Evolutionary conservation across 2,113 vertebrate genomes (phyloP).

Genomic region (Casuarius casuarius): DNA sequence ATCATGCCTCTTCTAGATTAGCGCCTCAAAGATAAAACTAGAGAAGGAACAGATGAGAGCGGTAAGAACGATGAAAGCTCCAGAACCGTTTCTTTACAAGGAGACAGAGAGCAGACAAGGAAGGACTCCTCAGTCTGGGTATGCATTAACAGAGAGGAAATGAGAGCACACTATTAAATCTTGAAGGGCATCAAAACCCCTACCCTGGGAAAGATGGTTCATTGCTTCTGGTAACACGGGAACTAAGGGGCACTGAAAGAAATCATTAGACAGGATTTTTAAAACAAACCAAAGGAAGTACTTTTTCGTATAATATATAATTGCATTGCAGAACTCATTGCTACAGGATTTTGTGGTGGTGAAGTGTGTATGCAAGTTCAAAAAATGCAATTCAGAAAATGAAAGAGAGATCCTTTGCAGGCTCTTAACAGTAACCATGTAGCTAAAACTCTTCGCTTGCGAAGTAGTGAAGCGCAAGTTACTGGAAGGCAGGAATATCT

Average conservation of each 20-base stretch:
- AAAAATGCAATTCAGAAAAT: background rate
- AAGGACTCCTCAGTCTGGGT: background rate
- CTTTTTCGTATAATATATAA: background rate
- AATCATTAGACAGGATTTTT: background rate
- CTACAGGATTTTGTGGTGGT: background rate
- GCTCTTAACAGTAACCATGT: background rate
- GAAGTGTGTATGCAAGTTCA: background rate
- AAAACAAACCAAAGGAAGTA: background rate
- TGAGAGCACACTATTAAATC: background rate
- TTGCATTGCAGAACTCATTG: background rate
- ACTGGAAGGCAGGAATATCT: background rate
- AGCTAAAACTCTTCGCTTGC: background rate
- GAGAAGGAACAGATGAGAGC: background rate
- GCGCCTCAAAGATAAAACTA: background rate
- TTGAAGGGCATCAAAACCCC: background rate
- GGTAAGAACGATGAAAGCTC: conserved; percentile 1
- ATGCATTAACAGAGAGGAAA: background rate
- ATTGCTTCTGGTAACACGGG: background rate
- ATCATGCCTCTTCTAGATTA: background rate
- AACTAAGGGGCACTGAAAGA: background rate
- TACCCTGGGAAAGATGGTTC: background rate
- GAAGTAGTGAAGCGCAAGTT: background rate
- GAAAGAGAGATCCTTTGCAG: background rate
- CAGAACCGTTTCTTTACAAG: background rate
- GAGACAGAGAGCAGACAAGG: background rate